Conservation (phyloP, 2,113 vertebrate species). For the Eudyptes chrysolophus region DNA sequence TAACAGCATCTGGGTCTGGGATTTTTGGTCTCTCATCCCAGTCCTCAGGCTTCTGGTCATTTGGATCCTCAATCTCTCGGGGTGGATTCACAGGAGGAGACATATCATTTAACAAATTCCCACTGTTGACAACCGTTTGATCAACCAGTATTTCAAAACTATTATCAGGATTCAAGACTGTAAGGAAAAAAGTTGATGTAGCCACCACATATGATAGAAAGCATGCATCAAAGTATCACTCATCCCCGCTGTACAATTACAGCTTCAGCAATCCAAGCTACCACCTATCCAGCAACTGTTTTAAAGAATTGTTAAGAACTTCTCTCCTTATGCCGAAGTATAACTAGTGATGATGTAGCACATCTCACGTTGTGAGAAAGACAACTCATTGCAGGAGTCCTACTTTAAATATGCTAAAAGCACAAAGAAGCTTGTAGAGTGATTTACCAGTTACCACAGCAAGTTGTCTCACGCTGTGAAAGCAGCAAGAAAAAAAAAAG, state of each 20-base stretch:
- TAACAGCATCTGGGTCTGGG: constrained; percentile 90
- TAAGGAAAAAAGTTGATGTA: neutral
- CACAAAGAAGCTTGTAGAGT: neutral
- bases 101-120: constrained; percentile 90
- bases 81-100: constrained; percentile 91
- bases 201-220: neutral
- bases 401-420: neutral
- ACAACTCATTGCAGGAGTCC: neutral
- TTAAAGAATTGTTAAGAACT: neutral
- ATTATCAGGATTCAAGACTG: constrained; percentile 97
- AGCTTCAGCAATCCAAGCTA: neutral
- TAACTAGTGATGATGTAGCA: neutral
- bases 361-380: neutral
- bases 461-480: neutral
- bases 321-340: neutral
- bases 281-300: neutral
- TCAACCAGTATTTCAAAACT: constrained; percentile 94
- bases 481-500: neutral
- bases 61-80: constrained; percentile 94
- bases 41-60: constrained; percentile 95
- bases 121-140: constrained; percentile 91
- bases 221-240: neutral
- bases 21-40: constrained; percentile 99
- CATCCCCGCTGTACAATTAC: neutral
- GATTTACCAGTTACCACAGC: neutral